phyloP scores from a whole-genome alignment of 2,888 invertebrate species.

The Acanthacorydalis orientalis region DNA sequence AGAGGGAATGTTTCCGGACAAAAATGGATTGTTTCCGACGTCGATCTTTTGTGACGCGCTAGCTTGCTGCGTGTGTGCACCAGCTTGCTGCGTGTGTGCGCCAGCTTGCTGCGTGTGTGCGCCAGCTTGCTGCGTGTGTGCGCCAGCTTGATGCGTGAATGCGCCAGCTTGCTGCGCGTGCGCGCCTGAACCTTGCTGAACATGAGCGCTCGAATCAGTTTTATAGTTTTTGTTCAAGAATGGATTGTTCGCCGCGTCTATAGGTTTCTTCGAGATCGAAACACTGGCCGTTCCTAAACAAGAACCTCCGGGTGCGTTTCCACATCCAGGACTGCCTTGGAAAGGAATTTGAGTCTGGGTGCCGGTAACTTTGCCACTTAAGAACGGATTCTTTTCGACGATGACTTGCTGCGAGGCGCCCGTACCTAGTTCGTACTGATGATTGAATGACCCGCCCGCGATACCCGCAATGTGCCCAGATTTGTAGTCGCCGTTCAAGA shows the following conservation, averaged over 20 bases:
- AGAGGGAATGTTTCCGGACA: conserved; percentile 9
- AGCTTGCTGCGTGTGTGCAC: no score
- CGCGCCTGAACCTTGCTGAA: background rate
- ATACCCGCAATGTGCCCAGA: conserved; percentile 3
- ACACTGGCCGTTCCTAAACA: background rate
- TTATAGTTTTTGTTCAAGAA: conserved; percentile 5
- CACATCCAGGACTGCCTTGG: background rate
- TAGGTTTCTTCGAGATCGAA: background rate
- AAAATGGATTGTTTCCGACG: conserved; percentile 17
- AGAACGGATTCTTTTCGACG: conserved; percentile 21
- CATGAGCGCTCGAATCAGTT: background rate
- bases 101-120: background rate
- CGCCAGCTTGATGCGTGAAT: background rate
- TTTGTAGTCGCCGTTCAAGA: conserved; percentile 17
- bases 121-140: background rate
- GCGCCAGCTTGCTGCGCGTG: no score
- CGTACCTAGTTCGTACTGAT: background rate
- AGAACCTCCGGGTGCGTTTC: background rate
- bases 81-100: background rate
- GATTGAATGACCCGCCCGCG: background rate
- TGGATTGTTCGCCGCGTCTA: conserved; percentile 3
- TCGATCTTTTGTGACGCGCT: conserved; percentile 11
- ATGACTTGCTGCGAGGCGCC: conserved; percentile 6
- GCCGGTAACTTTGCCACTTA: conserved; percentile 21
- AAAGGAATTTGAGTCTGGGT: background rate